A percentile compares a stretch with the other conserved stretches of the same genome.
These are phyloP conservation scores for Melanerpes aurifrons DNA, from an alignment of 2,113 vertebrate genomes.

Conservation along the genomic window DNA sequence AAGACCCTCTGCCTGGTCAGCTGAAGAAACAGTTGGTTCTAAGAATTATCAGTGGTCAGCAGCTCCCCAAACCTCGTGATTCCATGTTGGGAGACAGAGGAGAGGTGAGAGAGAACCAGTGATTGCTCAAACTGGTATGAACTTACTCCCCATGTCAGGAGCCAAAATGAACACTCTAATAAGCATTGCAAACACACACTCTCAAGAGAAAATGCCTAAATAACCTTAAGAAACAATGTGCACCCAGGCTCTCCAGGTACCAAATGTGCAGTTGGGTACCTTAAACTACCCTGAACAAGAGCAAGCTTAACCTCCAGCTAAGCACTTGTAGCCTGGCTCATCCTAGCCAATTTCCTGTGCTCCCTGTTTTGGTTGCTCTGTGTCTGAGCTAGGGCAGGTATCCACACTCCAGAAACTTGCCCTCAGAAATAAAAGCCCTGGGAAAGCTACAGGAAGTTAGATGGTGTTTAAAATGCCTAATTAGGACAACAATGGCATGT, in stretches of 20 bases:
- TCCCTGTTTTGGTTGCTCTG: neutral
- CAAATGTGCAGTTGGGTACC: neutral
- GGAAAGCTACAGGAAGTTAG: neutral
- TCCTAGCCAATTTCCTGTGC: neutral
- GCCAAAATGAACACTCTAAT: neutral
- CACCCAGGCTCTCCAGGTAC: neutral
- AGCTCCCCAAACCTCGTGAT: constrained; percentile 95
- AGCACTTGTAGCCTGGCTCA: neutral
- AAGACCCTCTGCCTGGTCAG: constrained; percentile 88
- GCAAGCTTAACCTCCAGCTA: neutral
- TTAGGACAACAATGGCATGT: neutral
- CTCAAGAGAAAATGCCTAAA: neutral
- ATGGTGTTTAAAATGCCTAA: neutral
- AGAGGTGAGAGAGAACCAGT: constrained; percentile 79
- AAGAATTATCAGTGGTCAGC: constrained; percentile 96
- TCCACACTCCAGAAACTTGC: neutral
- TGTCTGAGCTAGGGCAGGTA: neutral
- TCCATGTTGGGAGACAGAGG: constrained; percentile 96
- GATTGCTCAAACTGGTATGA: neutral
- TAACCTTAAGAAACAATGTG: neutral
- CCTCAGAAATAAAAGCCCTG: neutral
- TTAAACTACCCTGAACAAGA: neutral
- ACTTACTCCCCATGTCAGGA: neutral
- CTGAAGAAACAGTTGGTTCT: constrained; percentile 93
- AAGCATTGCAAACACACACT: neutral